Conservation (phyloP, 2,888 invertebrate genomes). For the Cyclophora punctaria region DNA sequence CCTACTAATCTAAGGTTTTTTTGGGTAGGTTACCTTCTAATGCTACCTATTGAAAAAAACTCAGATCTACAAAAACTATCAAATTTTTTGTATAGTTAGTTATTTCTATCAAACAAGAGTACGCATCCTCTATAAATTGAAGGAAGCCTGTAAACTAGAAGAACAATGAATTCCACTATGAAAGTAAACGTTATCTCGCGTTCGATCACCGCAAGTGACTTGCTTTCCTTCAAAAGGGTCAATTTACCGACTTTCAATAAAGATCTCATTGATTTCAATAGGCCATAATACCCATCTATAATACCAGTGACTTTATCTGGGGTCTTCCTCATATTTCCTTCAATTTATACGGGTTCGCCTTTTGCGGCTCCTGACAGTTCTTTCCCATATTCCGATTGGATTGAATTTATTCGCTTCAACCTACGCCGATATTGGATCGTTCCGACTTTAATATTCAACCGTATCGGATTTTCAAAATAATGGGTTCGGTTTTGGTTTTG, state of each 20-base stretch:
- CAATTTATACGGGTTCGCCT: constrained; percentile 56
- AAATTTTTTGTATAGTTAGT: too few relatives aligned
- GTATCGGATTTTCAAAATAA: constrained; percentile 19
- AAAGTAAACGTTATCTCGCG: constrained; percentile 18
- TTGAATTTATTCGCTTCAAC: constrained; percentile 45
- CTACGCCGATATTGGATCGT: constrained; percentile 31
- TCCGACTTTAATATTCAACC: constrained; percentile 27
- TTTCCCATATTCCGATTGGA: constrained; percentile 47
- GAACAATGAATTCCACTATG: too few relatives aligned
- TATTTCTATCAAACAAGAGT: too few relatives aligned
- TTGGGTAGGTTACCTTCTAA: too few relatives aligned
- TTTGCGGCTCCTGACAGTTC: constrained; percentile 52
- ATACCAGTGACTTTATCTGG: constrained; percentile 56
- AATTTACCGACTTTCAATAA: constrained; percentile 59
- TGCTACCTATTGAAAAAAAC: too few relatives aligned
- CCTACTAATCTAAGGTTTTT: too few relatives aligned
- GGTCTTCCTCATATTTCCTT: constrained; percentile 49
- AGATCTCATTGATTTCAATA: constrained; percentile 65
- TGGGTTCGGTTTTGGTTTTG: constrained; percentile 12
- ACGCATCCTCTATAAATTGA: too few relatives aligned
- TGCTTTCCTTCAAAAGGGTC: constrained; percentile 27
- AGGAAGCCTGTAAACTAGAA: too few relatives aligned
- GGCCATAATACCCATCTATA: constrained; percentile 52
- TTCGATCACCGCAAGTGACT: constrained; percentile 17
- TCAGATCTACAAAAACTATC: too few relatives aligned